phyloP scores from a whole-genome alignment of 2,797 vertebrate species.

The Pampus argenteus region DNA sequence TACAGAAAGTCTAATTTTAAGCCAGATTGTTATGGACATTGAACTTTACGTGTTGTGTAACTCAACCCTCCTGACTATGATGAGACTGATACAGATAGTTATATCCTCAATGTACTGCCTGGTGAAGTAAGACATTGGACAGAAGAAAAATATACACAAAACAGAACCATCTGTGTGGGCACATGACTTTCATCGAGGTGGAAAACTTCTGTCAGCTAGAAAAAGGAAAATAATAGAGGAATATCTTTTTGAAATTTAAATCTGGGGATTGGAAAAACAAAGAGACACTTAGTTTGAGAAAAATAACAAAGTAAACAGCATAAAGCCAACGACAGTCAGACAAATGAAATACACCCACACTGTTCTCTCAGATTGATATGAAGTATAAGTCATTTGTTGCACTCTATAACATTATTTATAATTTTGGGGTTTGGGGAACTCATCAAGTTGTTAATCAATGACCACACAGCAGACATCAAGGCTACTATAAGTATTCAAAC shows the following conservation, averaged over 20 bases:
- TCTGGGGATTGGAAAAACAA: not conserved
- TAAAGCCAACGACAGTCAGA: not conserved
- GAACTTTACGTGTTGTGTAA: constrained; percentile 3
- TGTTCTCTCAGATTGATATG: not conserved
- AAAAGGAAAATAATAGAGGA: constrained; percentile 1
- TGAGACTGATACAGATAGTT: not conserved
- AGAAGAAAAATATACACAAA: constrained; percentile 38
- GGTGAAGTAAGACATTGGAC: constrained; percentile 38
- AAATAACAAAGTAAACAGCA: not conserved
- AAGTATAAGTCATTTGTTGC: not conserved
- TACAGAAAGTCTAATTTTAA: not conserved
- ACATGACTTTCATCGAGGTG: constrained; percentile 25
- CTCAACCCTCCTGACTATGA: not conserved
- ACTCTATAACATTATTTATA: not conserved
- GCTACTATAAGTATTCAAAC: too few species aligned
- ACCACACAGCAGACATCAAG: too few species aligned
- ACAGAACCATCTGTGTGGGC: constrained; percentile 38
- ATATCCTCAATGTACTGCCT: constrained; percentile 32
- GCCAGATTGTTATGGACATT: not conserved
- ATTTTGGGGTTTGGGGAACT: too few species aligned
- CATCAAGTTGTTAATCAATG: not conserved
- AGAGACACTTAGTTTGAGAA: not conserved
- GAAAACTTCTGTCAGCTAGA: constrained; percentile 8
- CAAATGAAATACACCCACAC: not conserved
- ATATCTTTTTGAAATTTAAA: constrained; percentile 4